Evolutionary conservation across 2,888 invertebrate genomes (phyloP), one percentile per base, ranked within the genome.

Genomic region (Nebria brevicollis): DNA sequence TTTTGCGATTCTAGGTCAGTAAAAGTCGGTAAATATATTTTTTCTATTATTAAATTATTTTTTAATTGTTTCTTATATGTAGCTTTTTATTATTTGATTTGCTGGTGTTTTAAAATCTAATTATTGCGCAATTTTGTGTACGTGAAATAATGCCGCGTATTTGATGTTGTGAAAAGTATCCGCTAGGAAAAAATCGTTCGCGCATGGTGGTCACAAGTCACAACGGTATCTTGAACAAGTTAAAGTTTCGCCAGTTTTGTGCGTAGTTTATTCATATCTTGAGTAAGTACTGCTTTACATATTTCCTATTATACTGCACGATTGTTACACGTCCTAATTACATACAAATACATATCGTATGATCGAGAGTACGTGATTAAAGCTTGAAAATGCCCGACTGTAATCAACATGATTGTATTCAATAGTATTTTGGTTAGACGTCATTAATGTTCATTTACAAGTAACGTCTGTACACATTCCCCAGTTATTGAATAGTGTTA

Each of bases 141-240:
- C n/a, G 20, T 25, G 15, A 75, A 64, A 26, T 75, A 76, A 65
- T 34, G 66, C n/a, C 66, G 66, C 66, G 66, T 10, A 2, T 20
- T 66, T 7, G 3, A 20, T 7, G 25, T 43, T 74, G 64, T 34
- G 26, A 20, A 75, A 75, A 75, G 65, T 42, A 65, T 76, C 76
- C 76, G 66, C 66, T n/a, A 76, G 76, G 66, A 66, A 68, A 66
- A 25, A 34, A 66, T 66, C 34, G 42, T 10, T 41, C 41, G 20
- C 34, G 66, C 13, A 66, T 77, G 77, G 68, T 25, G 68, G n/a
- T 77, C 54, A 54, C 54, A 54, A 54, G 7, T 54, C 54, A 54
- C 54, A 54, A 54, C 54, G 54, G 54, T 54, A 13, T 8, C 54
- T 54, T 13, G 8, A 54, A 54, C 7, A 13, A 54, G 13, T 54